Conservation (phyloP, 53 echinoderm and acorn worm genomes). For the Antedon mediterranea region DNA sequence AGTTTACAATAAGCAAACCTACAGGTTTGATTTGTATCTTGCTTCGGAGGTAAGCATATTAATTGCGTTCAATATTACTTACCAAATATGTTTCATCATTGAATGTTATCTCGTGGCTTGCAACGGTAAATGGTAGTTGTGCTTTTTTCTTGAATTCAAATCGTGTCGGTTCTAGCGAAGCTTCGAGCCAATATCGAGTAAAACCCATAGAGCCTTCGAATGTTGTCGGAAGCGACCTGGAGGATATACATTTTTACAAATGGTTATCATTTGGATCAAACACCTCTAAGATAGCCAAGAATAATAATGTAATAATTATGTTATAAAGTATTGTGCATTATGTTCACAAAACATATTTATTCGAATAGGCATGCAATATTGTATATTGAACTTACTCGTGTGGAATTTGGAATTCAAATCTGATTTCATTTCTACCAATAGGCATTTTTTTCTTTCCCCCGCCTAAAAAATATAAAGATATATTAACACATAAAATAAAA, state of each 20-base stretch:
- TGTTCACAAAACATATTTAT: no score
- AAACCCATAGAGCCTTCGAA: neutral
- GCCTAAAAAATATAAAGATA: neutral
- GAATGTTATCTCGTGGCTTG: neutral
- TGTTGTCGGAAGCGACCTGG: neutral
- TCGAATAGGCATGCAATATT: neutral
- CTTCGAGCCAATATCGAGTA: neutral
- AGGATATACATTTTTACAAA: no score
- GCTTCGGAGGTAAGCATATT: no score
- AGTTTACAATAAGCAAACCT: no score
- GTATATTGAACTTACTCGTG: neutral
- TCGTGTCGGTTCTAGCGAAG: neutral
- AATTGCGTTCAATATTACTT: neutral
- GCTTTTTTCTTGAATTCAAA: neutral
- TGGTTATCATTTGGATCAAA: no score
- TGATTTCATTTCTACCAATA: neutral
- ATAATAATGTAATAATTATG: no score
- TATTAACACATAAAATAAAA: no score
- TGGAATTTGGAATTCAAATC: neutral
- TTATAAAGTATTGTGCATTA: no score
- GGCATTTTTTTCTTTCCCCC: neutral
- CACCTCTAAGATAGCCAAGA: no score
- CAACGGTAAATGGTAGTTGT: neutral
- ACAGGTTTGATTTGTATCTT: no score
- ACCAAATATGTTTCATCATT: neutral